A percentile compares a stretch with the other conserved stretches of the same genome.
phyloP scores from a whole-genome alignment of 2,797 vertebrate genomes.

The Pachyuromys duprasi region DNA sequence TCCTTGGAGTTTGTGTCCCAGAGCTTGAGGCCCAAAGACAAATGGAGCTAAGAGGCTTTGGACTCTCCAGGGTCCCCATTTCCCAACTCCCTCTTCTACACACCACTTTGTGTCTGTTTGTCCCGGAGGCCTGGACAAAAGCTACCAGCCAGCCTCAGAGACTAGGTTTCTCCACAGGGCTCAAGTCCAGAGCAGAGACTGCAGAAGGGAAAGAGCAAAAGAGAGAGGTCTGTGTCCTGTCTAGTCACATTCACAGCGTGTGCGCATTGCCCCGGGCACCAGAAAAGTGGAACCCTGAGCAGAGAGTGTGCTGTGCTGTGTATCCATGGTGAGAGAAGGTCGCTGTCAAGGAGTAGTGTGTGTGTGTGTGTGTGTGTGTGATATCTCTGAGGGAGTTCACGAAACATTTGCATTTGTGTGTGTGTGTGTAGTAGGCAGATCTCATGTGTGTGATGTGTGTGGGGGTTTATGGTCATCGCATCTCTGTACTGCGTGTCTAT shows the following conservation, averaged over 20 bases:
- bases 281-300: neutral
- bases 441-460: neutral
- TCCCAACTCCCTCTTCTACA: neutral
- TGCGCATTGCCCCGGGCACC: neutral
- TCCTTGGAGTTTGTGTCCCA: constrained; percentile 24
- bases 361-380: neutral
- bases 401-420: constrained; percentile 15
- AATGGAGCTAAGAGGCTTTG: neutral
- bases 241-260: neutral
- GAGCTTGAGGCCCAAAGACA: neutral
- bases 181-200: neutral
- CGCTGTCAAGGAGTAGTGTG: neutral
- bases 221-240: neutral
- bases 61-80: constrained; percentile 8
- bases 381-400: too few species aligned
- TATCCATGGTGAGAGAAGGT: neutral
- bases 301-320: neutral
- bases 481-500: neutral
- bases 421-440: neutral
- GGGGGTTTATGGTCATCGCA: neutral
- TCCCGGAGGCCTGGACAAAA: neutral
- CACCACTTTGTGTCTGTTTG: neutral
- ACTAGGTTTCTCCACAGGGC: neutral
- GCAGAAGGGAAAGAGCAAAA: neutral
- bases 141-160: neutral